Evolutionary conservation across 2,888 invertebrate genomes (phyloP).

Genomic region (Villa cingulata): DNA sequence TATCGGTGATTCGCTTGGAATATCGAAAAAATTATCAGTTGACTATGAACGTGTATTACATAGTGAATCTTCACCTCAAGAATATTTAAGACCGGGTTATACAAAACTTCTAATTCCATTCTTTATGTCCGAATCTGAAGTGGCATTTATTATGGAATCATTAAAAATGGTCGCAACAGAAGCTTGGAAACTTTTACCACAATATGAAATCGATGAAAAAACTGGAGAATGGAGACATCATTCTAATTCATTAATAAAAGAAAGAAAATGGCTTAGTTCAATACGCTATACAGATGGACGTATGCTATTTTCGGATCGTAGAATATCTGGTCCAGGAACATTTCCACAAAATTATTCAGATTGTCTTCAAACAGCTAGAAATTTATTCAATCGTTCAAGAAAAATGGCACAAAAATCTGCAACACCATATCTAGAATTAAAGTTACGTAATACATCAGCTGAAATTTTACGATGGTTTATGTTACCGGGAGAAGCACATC

Average conservation of each 20-base stretch:
- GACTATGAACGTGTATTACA: constrained; percentile 53
- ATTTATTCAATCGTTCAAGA: constrained; percentile 61
- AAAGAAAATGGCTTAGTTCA: constrained; percentile 68
- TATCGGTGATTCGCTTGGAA: constrained; percentile 74
- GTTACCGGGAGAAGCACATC: constrained; percentile 75
- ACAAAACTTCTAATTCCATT: constrained; percentile 73
- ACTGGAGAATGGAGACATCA: constrained; percentile 85
- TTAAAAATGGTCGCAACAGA: constrained; percentile 76
- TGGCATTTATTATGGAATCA: constrained; percentile 71
- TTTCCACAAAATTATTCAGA: constrained; percentile 64
- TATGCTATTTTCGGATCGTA: constrained; percentile 58
- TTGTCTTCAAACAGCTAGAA: constrained; percentile 64
- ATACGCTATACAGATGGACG: constrained; percentile 62
- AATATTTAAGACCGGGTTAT: constrained; percentile 75
- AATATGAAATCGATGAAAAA: constrained; percentile 73
- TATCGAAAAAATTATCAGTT: constrained; percentile 58
- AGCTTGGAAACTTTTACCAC: constrained; percentile 79
- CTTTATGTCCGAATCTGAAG: constrained; percentile 65
- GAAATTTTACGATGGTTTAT: constrained; percentile 75
- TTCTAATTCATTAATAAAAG: constrained; percentile 61
- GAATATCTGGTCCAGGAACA: constrained; percentile 55
- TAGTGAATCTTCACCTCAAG: constrained; percentile 40
- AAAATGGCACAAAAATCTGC: constrained; percentile 61
- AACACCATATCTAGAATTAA: constrained; percentile 41
- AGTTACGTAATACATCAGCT: constrained; percentile 20